Base-by-base conservation (phyloP, 1,140 invertebrate species). In the Drosophila ironensis region DNA sequence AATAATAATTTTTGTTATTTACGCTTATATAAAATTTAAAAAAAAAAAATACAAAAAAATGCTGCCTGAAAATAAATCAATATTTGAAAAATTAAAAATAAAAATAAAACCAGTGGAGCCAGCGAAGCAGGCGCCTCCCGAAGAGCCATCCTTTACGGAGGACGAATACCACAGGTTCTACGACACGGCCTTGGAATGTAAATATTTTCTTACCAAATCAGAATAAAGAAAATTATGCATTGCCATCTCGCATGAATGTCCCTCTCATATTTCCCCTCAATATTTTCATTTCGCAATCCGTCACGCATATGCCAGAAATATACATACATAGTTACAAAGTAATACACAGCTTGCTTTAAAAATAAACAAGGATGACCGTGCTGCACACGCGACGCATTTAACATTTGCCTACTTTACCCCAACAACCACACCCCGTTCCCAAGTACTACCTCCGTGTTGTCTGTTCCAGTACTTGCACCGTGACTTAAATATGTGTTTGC, bases 111-210 rank as follows among this genome's bases (percentile, higher is more conserved):
- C 56, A 84, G 80, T 72, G 56, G 82, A 78, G 22, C 52, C 59
- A 33, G 37, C 45, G 30, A 63, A 30, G 30, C 73, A 64, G 54
- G 41, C 50, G 46, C 30, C 61, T 44, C 53, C 57, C 14, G 57
- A 60, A 71, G 81, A 87, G 60, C 72, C 84, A 70, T 60, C 72
- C 72, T 91, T 93, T 68, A 93, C 93, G 3, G 92, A 93, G 81
- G 93, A 94, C 87, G 94, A 95, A 84, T 95, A 95, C 89, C 94
- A 95, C 88, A 93, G 93, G 88, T 95, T 94, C 91, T 94, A 93
- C 90, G 94, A 95, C 91, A 92, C 92, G 69, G 94, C 94, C 74
- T 92, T 96, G 53, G 95, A 95, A 93, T 94, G 94, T 95, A 94
- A 92, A 78, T 90, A 89, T 89, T 41, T 56, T 28, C 41, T 12